Evolutionary conservation across 2,888 invertebrate genomes (phyloP), one percentile per base, ranked within the genome.

Genomic region (Orthosia incerta): DNA sequence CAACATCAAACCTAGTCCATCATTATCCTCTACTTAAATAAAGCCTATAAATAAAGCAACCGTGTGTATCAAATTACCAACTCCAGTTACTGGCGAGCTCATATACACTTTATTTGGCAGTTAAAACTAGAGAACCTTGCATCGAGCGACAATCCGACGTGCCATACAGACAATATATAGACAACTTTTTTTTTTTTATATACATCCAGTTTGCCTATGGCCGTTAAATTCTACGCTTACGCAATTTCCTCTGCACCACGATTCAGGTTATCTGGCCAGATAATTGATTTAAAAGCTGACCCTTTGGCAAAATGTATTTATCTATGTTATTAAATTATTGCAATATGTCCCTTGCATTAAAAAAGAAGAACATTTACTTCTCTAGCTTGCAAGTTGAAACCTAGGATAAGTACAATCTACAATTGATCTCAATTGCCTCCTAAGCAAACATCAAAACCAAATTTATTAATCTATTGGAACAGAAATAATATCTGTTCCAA

Each of bases 171-270:
- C 64, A 45, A 56, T 31, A 62, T 79, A 65, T 74, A 53, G n/a
- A n/a, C n/a, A n/a, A n/a, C n/a, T n/a, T 74, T 68, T 74, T 74
- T 64, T 80, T 79, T 64, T 76, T 79, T 69, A 46, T 50, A 46
- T 51, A 31, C 50, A 20, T 20, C 51, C 60, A 76, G 48, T 39
- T 64, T n/a, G 20, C 26, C 55, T 68, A 45, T 39, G 50, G 80
- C n/a, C 51, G 62, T 60, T 74, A 65, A 80, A 81, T 64, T 48
- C 45, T 16, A 23, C 18, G 26, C 60, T 79, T 79, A 79, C 62
- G 72, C 72, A 76, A 80, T 80, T 78, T 55, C 46, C 31, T 64
- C 23, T 55, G 50, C 15, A 51, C 31, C 63, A 31, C 12, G 51
- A 75, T 59, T 55, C 26, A 63, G 67, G 55, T 64, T 74, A 80